A percentile compares a stretch with the other conserved stretches of the same genome.
phyloP scores from a whole-genome alignment of 2,113 vertebrate species.

The Neogale vison region DNA sequence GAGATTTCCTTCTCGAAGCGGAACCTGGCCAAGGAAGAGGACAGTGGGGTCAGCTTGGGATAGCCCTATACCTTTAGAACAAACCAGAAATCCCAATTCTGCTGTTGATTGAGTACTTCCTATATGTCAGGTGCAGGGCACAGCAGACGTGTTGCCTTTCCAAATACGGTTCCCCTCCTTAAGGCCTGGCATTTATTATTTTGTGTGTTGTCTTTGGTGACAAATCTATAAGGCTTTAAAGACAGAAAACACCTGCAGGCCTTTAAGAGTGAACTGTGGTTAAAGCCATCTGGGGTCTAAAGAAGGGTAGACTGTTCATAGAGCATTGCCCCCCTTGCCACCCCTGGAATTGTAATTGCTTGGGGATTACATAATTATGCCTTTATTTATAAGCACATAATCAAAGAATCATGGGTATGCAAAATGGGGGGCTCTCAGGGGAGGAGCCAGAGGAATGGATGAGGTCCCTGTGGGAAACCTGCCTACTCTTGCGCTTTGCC shows the following conservation, averaged over 20 bases:
- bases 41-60: neutral
- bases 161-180: accelerated
- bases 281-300: neutral
- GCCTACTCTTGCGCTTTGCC: accelerated
- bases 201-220: neutral
- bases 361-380: neutral
- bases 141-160: neutral
- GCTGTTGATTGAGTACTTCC: neutral
- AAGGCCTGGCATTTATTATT: neutral
- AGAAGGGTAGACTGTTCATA: no score
- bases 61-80: neutral
- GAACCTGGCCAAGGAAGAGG: neutral
- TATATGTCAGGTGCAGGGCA: neutral
- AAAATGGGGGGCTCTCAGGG: neutral
- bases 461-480: accelerated
- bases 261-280: neutral
- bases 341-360: neutral
- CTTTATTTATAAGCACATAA: neutral
- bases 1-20: neutral
- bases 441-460: neutral
- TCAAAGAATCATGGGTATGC: neutral
- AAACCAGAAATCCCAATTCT: neutral
- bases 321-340: neutral
- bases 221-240: neutral
- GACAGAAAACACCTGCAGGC: neutral